Percentiles rank a stretch among this genome's conserved stretches.
phyloP scores from a whole-genome alignment of 2,797 vertebrate genomes.

The Podargus strigoides region DNA sequence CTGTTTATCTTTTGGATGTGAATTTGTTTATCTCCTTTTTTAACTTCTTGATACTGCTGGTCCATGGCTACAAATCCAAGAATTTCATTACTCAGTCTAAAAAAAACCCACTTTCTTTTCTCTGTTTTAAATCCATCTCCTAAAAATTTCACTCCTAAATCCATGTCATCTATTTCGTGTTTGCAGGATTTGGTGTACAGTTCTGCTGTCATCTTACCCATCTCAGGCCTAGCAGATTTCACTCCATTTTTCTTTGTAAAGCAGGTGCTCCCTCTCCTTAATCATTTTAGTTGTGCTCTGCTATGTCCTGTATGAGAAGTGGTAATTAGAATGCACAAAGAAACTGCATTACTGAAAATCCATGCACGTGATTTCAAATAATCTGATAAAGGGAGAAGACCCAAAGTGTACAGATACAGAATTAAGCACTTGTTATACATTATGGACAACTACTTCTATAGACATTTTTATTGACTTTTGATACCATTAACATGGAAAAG shows the following conservation, averaged over 20 bases:
- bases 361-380: not conserved
- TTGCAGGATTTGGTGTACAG: not conserved
- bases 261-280: not conserved
- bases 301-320: not conserved
- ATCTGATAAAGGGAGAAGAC: not conserved
- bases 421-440: not conserved
- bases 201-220: not conserved
- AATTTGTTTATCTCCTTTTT: not conserved
- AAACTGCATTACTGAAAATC: not conserved
- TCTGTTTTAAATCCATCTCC: not conserved
- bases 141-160: not conserved
- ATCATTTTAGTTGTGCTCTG: not conserved
- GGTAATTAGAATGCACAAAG: not conserved
- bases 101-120: not conserved
- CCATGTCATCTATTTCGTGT: not conserved
- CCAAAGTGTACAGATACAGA: not conserved
- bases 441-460: not conserved
- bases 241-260: not conserved
- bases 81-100: not conserved
- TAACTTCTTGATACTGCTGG: not conserved
- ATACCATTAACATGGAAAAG: not conserved
- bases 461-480: not conserved
- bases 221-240: not conserved
- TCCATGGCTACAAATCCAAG: not conserved
- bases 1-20: not conserved